Evolutionary conservation across 92 coral and sea anemone species (phyloP).

Genomic region (Hydrozoanthus gracilis): DNA sequence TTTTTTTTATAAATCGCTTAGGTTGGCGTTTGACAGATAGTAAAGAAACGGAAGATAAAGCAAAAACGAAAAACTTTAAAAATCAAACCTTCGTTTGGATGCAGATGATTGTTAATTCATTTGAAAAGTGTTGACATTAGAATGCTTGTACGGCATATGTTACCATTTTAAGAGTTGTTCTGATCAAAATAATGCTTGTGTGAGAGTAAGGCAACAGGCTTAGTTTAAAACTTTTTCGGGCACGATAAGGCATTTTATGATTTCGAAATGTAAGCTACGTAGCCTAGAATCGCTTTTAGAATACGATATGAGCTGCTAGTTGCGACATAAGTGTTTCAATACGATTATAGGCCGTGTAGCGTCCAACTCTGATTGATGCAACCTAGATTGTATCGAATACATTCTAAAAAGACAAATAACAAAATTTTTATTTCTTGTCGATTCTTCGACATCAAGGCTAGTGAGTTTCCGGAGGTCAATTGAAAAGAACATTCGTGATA

Average conservation of each 20-base stretch:
- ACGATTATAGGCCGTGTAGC: too few relatives aligned
- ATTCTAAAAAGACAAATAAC: too few relatives aligned
- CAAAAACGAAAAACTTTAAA: background rate
- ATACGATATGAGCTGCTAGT: too few relatives aligned
- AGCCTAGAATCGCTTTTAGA: too few relatives aligned
- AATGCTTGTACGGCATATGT: background rate
- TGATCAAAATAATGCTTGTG: background rate
- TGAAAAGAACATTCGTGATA: too few relatives aligned
- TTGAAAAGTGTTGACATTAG: background rate
- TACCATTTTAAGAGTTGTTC: conserved; percentile 14
- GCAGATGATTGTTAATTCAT: background rate
- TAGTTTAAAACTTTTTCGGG: background rate
- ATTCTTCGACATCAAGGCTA: too few relatives aligned
- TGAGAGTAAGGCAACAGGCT: background rate
- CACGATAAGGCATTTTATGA: background rate
- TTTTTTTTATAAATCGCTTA: background rate
- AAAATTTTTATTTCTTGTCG: too few relatives aligned
- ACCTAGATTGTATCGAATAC: too few relatives aligned
- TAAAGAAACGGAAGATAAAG: background rate
- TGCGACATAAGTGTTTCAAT: too few relatives aligned
- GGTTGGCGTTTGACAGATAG: background rate
- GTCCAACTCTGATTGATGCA: too few relatives aligned
- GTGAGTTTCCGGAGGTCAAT: too few relatives aligned
- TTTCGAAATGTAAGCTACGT: background rate
- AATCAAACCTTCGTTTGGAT: background rate